These are phyloP conservation scores for Tinea semifulvella DNA, from an alignment of 2,888 invertebrate species.

Conservation along the genomic window DNA sequence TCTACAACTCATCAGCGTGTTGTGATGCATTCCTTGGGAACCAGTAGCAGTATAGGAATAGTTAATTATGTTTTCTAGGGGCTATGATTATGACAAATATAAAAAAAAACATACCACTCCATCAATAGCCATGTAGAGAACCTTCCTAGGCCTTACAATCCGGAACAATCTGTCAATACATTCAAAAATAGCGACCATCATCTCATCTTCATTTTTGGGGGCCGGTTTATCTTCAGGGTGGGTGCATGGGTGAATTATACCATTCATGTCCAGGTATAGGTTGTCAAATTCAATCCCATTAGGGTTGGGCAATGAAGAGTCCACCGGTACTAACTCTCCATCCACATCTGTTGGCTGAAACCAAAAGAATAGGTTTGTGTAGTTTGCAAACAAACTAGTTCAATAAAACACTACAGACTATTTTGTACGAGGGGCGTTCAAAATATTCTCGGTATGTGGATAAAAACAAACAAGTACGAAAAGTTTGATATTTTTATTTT, in stretches of 20 bases:
- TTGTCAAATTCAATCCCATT: slow-evolving; percentile 98
- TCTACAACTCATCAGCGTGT: too few species aligned
- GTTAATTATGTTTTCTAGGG: too few species aligned
- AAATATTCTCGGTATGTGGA: too few species aligned
- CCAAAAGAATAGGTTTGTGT: slow-evolving; percentile 13
- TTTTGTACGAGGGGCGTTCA: too few species aligned
- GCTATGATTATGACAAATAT: too few species aligned
- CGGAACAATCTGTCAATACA: slow-evolving; percentile 95
- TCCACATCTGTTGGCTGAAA: slow-evolving; percentile 77
- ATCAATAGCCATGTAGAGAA: slow-evolving; percentile 99
- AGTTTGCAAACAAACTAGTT: too few species aligned
- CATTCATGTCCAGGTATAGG: slow-evolving; percentile 98
- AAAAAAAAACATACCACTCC: slow-evolving; percentile 82
- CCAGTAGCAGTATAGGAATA: too few species aligned
- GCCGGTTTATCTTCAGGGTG: slow-evolving; percentile 98
- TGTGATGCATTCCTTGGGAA: too few species aligned
- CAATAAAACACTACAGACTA: too few species aligned
- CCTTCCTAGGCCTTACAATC: slow-evolving; percentile 90
- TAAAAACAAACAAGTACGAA: too few species aligned
- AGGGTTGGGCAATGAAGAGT: slow-evolving; percentile 90
- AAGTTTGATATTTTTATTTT: too few species aligned
- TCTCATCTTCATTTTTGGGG: slow-evolving; percentile 98
- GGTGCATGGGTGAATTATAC: slow-evolving; percentile 99
- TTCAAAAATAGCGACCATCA: slow-evolving; percentile 99
- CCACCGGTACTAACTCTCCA: slow-evolving; percentile 79